Evolutionary conservation across 2,797 vertebrate genomes (phyloP), one percentile per base, ranked within the genome.

Genomic region (Hapalemur alaotrensis): DNA sequence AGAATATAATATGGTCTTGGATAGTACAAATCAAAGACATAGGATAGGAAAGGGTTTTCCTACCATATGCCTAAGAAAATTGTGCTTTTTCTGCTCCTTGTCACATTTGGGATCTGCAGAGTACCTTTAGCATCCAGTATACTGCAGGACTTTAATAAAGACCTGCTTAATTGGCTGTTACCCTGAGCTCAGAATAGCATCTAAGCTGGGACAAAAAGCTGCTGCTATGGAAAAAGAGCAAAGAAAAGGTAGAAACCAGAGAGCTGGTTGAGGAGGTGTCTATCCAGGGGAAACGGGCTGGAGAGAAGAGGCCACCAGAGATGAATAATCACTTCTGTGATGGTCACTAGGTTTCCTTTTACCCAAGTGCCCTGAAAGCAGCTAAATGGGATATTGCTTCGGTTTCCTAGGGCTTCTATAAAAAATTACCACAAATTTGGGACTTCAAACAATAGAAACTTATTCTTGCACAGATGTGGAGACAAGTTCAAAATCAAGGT

Each of bases 221-320:
- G 65, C 30, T 65, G 3, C 28, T 80, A 30, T 70, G 22, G 11
- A 79, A 79, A 89, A 78, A 82, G 38, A 93, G 5, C 15, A 69
- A 91, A 93, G 73, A 85, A 75, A 95, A 79, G 38, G 12, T 50
- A 14, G 82, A 72, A 83, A 94, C 82, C 54, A 91, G 75, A 95
- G 35, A 52, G 18, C 23, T 2, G 50, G 10, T 14, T 46, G 84
- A 76, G 41, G 88, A 87, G 43, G 38, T 73, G 9, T 65, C 48
- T 84, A 8, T 30, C 15, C 2, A 22, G 14, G 41, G 35, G 14
- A 79, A 89, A 52, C 43, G n/a, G 80, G 41, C 18, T 23, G 0
- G 57, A 65, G 54, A 78, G 63, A 73, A 84, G 43, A 57, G 25
- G 72, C 11, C 57, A 18, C 46, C 41, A n/a, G 78, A 89, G 43